Base-by-base conservation (phyloP, 1,140 invertebrate species). In the Venturia canescens region DNA sequence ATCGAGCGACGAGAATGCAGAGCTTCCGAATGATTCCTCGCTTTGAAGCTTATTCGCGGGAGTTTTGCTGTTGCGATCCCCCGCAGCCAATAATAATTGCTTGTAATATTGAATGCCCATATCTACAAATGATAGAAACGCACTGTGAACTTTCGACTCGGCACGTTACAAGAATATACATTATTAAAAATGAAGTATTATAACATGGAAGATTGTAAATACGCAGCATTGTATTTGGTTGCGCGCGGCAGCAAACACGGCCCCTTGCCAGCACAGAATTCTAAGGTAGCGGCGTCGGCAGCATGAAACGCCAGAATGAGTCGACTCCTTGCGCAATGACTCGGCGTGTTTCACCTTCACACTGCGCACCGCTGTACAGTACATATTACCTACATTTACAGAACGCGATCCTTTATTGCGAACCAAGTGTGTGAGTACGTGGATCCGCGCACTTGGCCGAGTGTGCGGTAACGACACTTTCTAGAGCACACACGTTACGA, bases 291-390 rank as follows among this genome's bases (percentile, higher is more conserved):
- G 85, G 72, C 85, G 83, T 69, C 84, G 85, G 87, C 88, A 60
- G 75, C 21, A 77, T 66, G 66, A 77, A 77, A 91, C 89, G 89
- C 88, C 88, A 88, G 84, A 88, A 89, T 91, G 91, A 92, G 90
- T 91, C 82, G 90, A 89, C 89, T 91, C 89, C 91, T 90, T 89
- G 87, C 88, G 84, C 87, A 90, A 91, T 92, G 91, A 92, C 90
- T 90, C 80, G 87, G 87, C 90, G 84, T 69, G 27, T 87, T 91
- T 91, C 86, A 84, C 86, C 85, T 84, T 85, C 87, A n/a, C n/a
- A n/a, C n/a, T n/a, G n/a, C n/a, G n/a, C n/a, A 80, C 85, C 84
- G 84, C 84, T 76, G 71, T 86, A 84, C 85, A 48, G 9, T 53
- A 66, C 67, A 27, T 67, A 69, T 76, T 67, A 75, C 81, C 72